Evolutionary conservation across 2,113 vertebrate genomes (phyloP).

Genomic region (Oryzias woworae): DNA sequence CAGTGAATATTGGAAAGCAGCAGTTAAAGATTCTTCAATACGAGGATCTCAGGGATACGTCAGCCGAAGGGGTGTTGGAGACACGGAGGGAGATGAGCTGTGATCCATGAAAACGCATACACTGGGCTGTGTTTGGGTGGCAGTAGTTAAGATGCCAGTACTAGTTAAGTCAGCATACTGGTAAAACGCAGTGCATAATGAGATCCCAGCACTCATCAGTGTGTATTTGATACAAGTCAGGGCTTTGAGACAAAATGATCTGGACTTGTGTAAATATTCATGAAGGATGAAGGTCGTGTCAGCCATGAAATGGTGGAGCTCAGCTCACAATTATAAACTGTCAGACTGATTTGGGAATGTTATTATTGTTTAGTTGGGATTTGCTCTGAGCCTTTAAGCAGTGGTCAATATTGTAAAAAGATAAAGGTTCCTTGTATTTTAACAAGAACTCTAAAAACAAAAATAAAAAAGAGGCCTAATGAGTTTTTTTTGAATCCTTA

Average conservation of each 20-base stretch:
- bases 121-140: constrained; percentile 15
- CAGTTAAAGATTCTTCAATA: constrained; percentile 4
- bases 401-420: too few species aligned
- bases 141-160: constrained; percentile 21
- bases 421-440: too few species aligned
- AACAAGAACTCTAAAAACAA: too few species aligned
- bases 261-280: constrained; percentile 1
- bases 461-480: too few species aligned
- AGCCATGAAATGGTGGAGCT: constrained; percentile 3
- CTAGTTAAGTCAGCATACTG: constrained; percentile 32
- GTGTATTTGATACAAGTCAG: constrained; percentile 2
- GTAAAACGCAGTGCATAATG: constrained; percentile 5
- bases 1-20: constrained; percentile 31
- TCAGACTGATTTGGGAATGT: not conserved
- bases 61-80: constrained; percentile 28
- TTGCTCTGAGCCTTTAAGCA: too few species aligned
- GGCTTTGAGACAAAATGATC: constrained; percentile 7
- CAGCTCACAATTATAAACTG: constrained; percentile 9
- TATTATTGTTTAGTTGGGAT: not conserved
- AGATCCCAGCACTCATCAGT: not conserved
- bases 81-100: constrained; percentile 2
- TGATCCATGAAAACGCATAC: constrained; percentile 29
- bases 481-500: too few species aligned
- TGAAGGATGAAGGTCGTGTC: constrained; percentile 18
- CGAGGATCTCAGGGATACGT: constrained; percentile 12